Percentiles rank a stretch among this genome's conserved stretches.
Evolutionary conservation across 2,113 vertebrate species (phyloP).

Genomic region (Romanogobio albipinnatus): DNA sequence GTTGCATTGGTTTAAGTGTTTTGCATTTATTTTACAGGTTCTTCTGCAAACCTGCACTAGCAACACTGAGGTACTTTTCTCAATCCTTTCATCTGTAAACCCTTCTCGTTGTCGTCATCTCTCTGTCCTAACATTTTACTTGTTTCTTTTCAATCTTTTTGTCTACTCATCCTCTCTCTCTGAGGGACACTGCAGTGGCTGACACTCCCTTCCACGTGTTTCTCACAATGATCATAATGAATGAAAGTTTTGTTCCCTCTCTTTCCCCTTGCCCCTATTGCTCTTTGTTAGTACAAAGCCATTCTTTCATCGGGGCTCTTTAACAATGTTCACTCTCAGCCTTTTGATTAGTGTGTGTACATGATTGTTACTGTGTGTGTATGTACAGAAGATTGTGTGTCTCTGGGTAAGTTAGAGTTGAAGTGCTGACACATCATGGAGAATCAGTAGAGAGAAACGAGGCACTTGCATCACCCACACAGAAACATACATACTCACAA

Average conservation of each 20-base stretch:
- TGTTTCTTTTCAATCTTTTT: neutral
- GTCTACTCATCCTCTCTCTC: constrained; percentile 1
- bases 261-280: neutral
- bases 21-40: constrained; percentile 68
- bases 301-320: constrained; percentile 41
- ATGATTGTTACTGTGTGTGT: neutral
- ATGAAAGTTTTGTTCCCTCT: neutral
- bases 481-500: neutral
- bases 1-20: neutral
- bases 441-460: neutral
- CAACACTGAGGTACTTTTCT: constrained; percentile 75
- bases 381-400: constrained; percentile 11
- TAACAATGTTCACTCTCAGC: neutral
- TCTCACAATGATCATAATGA: constrained; percentile 17
- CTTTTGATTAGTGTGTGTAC: constrained; percentile 24
- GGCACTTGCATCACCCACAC: neutral
- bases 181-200: constrained; percentile 36
- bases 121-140: neutral
- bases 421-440: constrained; percentile 35
- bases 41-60: constrained; percentile 76
- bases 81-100: neutral
- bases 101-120: neutral
- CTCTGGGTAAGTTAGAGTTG: constrained; percentile 23
- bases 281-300: constrained; percentile 54
- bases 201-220: constrained; percentile 40